Percentiles rank a stretch among this genome's conserved stretches.
These are phyloP conservation scores for Bos taurus DNA, from an alignment of 2,113 vertebrate genomes.

Conservation along the genomic window ARS-UCD2.0 NC_037337.1:85323501-85324000, in stretches of 20 bases:
- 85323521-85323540: not conserved
- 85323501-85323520: not conserved
- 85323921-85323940: conserved; percentile 85
- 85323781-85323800: conserved; percentile 8
- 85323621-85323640: not conserved
- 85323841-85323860: not conserved
- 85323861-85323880: not conserved
- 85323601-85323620: not conserved
- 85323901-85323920: conserved; percentile 94
- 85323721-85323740: not conserved
- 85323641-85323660: not conserved
- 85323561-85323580: not conserved
- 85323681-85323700: not conserved
- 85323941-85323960: conserved; percentile 91
- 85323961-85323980: conserved; percentile 89
- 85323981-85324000: conserved; percentile 87
- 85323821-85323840: not conserved
- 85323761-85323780: not conserved
- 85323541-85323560: not conserved
- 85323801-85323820: conserved; percentile 26
- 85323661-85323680: not conserved
- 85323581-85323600: not conserved
- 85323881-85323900: conserved; percentile 80
- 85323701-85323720: not conserved
- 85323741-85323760: not conserved